Base-by-base conservation (phyloP, 2,888 invertebrate genomes). In the Sminthurides aquaticus region DNA sequence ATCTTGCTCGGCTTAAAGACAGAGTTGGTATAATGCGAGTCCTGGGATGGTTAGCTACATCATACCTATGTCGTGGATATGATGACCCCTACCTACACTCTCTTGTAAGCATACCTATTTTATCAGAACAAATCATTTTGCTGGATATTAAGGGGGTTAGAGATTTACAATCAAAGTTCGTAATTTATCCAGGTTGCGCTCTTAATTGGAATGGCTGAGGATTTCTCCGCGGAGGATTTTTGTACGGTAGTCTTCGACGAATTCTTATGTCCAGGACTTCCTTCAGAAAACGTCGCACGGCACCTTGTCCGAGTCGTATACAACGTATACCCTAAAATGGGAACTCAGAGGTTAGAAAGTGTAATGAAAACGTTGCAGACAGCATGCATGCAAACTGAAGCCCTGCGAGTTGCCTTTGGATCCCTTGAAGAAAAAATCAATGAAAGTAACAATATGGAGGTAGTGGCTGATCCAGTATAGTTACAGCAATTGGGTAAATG, bases 31-130 rank as follows among this genome's bases (percentile, higher is more conserved):
- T 91, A 67, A 83, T 92, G 77, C 82, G 95, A 74, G 90, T 95
- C 24, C 80, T 96, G n/a, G 91, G 93, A 3, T 90, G 91, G 62
- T 81, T 97, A 56, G 90, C 93, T 0, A 89, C 88, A 76, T 94
- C 93, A 78, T 91, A 93, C 79, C 90, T 90, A 76, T 92, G 94
- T 75, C 83, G 93, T 69, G 91, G 95, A 1, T 95, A 92, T 78
- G 94, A 95, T 78, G 96, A 97, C 81, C 94, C 94, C 3, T 95
- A 94, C 78, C 80, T 97, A 64, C 96, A 97, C 82, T 91, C 92
- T 18, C 81, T 97, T 75, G 91, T 90, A 76, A 78, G 74, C 67
- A 61, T n/a, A n/a, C n/a, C n/a, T n/a, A 5, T 24, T 11, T 57
- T 55, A 59, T 34, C 3, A 52, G 8, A 43, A 11, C 15, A 8